These are phyloP conservation scores for Formicarius rufipectus DNA, from an alignment of 2,113 vertebrate species.

Conservation along the genomic window DNA sequence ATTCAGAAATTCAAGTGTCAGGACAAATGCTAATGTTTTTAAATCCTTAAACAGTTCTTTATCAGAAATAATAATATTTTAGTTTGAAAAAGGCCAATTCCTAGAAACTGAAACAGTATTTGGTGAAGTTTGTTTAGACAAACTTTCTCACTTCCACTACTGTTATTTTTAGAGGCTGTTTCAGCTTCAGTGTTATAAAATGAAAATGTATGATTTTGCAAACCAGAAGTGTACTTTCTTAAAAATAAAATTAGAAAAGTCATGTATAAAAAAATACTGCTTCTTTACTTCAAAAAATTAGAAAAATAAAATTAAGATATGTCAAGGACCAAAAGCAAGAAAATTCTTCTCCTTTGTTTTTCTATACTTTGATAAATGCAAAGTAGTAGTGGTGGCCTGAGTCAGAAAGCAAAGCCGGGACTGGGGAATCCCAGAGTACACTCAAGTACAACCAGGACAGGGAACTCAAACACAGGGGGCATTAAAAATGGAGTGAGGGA, in stretches of 20 bases:
- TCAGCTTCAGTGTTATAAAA: neutral
- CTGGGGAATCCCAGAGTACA: neutral
- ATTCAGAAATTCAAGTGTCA: neutral
- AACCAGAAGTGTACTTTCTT: neutral
- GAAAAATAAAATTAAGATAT: neutral
- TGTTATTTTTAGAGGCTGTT: neutral
- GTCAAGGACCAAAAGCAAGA: neutral
- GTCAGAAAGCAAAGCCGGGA: neutral
- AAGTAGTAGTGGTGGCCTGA: neutral
- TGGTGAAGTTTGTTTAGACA: neutral
- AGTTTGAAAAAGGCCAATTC: neutral
- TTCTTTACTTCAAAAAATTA: neutral
- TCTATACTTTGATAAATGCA: neutral
- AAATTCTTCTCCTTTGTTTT: neutral
- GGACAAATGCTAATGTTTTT: neutral
- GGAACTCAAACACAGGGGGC: fast-evolving
- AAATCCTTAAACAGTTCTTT: neutral
- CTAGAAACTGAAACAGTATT: neutral
- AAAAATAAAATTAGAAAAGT: neutral
- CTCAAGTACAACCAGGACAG: neutral
- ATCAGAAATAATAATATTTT: neutral
- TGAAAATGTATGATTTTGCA: neutral
- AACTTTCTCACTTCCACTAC: neutral
- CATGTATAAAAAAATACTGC: neutral
- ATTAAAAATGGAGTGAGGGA: neutral